Evolutionary conservation across 2,797 vertebrate species (phyloP).

Genomic region (Cygnus olor): DNA sequence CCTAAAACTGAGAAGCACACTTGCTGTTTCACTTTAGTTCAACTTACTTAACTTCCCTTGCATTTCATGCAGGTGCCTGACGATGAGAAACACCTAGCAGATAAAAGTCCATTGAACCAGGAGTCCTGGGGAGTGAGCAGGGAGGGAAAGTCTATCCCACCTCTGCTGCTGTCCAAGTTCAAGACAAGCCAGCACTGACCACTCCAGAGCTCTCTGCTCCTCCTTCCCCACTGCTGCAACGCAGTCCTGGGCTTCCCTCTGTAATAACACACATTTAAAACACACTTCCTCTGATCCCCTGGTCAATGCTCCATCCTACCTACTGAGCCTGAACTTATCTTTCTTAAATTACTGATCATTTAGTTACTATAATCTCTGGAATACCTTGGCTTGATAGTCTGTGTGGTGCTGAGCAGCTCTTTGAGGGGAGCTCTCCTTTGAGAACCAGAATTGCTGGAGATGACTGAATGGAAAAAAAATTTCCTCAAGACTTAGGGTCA

Average conservation of each 20-base stretch:
- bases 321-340: neutral
- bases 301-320: neutral
- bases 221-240: neutral
- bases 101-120: neutral
- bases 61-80: neutral
- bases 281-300: neutral
- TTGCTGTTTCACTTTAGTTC: neutral
- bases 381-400: neutral
- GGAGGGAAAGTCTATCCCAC: neutral
- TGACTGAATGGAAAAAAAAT: rapidly evolving
- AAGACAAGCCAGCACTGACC: neutral
- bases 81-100: neutral
- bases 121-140: neutral
- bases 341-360: neutral
- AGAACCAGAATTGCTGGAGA: neutral
- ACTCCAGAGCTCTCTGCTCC: neutral
- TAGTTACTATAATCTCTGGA: neutral
- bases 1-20: neutral
- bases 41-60: neutral
- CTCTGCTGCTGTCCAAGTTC: neutral
- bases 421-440: neutral
- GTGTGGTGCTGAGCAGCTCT: neutral
- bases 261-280: neutral
- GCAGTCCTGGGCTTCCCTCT: neutral
- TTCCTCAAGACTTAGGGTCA: neutral